A percentile compares a stretch with the other conserved stretches of the same genome.
Conservation (phyloP, 2,113 vertebrate species). For the human region GRCh38 chr4:179514501-179515000, state of each 20-base stretch:
- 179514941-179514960: background rate
- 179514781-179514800: background rate
- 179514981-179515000: background rate
- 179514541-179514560: background rate
- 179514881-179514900: background rate
- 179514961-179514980: background rate
- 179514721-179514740: background rate
- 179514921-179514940: background rate
- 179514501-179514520: background rate
- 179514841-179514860: background rate
- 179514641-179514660: background rate
- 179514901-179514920: background rate
- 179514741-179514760: background rate
- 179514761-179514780: background rate
- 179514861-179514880: background rate
- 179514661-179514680: background rate
- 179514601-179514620: background rate
- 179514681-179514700: background rate
- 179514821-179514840: background rate
- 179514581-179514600: background rate
- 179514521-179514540: background rate
- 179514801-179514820: background rate
- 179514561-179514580: background rate
- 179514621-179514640: background rate
- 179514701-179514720: background rate